Evolutionary conservation across 2,113 vertebrate species (phyloP), one percentile per base, ranked within the genome.

Genomic region (Trochalopteron elliotii): DNA sequence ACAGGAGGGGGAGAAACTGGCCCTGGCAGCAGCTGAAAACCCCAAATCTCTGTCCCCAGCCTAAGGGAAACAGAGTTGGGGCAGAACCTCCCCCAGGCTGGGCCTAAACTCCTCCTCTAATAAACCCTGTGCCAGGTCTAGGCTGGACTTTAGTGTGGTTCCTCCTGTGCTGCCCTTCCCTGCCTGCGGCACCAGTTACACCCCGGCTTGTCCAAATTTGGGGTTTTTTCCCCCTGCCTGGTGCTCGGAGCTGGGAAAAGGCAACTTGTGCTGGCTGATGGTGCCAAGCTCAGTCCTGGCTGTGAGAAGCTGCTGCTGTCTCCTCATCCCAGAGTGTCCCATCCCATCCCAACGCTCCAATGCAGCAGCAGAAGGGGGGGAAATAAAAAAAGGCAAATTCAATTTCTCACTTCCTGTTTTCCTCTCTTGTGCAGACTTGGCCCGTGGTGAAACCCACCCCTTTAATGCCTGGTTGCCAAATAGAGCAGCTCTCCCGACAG

Each of bases 381-480:
- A 40, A 59, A 9, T 14, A 16, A 16, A 22, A 74, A 69, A 68
- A 63, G 33, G 60, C 37, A 74, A 87, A 88, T 77, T 45, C 63
- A 55, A 55, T 7, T 33, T 88, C 59, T 89, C 0, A 0, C 63
- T 95, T 94, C 75, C 21, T 19, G 18, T 93, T 91, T 87, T 68
- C 70, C 77, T 79, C 23, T 27, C 37, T 30, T 56, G 10, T 15
- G 24, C 59, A 50, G 53, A 33, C 24, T 80, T 77, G 81, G 87
- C 91, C 94, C 15, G 1, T 61, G 68, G 65, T 69, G 63, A 67
- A 87, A 68, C 18, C 89, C 91, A 68, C 89, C 93, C 89, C 91
- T 94, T 82, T 87, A 81, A 84, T 82, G 89, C 93, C 69, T 89
- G 89, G 61, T 93, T 97, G 93, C 93, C 91, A 92, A 95, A 64